Base-by-base conservation (phyloP, 1,140 invertebrate species). In the Pomacea maculata region DNA sequence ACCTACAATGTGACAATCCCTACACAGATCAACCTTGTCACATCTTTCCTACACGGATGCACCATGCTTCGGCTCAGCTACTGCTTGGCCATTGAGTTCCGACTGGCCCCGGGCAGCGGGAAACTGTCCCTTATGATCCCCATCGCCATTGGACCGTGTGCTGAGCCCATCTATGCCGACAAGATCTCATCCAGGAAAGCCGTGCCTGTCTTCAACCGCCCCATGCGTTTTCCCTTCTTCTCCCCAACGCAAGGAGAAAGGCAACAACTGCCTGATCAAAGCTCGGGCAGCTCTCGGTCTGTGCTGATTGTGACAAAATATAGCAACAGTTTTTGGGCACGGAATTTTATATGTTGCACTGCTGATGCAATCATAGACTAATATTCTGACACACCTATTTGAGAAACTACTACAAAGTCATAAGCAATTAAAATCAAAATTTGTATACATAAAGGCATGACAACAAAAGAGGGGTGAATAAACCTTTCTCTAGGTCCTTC, bases 151-250 rank as follows among this genome's bases (percentile, higher is more conserved):
- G 88, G 87, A 14, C 88, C 88, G 15, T 83, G 78, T 19, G 80
- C 86, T 5, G 83, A 87, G 45, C 85, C 85, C 12, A 81, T 85
- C 68, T 83, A 85, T 68, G 73, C 83, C 11, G 82, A 86, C n/a
- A 83, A 84, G 61, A 81, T 75, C 52, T 82, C 79, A 0, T 79
- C 76, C 34, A 71, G 75, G 64, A 87, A 86, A 68, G 76, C 83
- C 19, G 85, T 89, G 65, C 88, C 88, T 5, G 64, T 88, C 29
- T 89, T 89, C 79, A 87, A 87, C 29, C 57, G 86, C 52, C 84
- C 88, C 8, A 82, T 83, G 45, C 72, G 88, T 14, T 89, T 88
- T 83, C 88, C 88, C 15, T 82, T 84, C 61, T 88, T 88, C 81
- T 85, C 87, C 52, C 80, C 77, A 17, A 71, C 79, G 29, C 61